phyloP scores from a whole-genome alignment of 2,888 invertebrate species.

The Muschampia plurimacula region DNA sequence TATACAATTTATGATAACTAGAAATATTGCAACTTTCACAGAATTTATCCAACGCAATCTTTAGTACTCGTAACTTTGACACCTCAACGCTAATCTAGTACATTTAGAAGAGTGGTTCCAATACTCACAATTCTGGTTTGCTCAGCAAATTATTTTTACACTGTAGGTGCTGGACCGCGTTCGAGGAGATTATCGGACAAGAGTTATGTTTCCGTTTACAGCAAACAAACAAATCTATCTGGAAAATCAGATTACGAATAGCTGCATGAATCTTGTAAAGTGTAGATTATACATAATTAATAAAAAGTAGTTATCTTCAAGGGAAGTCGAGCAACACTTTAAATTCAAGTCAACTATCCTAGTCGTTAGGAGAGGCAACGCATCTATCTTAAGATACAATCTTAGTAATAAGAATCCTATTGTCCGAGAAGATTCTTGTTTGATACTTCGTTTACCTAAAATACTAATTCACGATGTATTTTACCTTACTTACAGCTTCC shows the following conservation, averaged over 20 bases:
- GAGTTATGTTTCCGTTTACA: slow-evolving; percentile 27
- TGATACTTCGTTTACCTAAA: not conserved
- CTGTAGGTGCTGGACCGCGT: not conserved
- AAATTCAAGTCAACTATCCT: no score
- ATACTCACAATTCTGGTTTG: slow-evolving; percentile 17
- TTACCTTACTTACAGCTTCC: slow-evolving; percentile 50
- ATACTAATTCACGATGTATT: not conserved
- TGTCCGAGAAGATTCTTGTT: no score
- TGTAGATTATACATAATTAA: no score
- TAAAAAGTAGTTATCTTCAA: no score
- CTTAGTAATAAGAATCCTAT: no score
- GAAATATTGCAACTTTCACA: not conserved
- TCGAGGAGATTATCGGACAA: slow-evolving; percentile 15
- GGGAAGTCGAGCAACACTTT: not conserved
- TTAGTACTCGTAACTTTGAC: not conserved
- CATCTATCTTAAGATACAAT: no score
- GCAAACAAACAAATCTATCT: slow-evolving; percentile 25
- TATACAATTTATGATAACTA: not conserved
- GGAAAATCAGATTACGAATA: slow-evolving; percentile 18
- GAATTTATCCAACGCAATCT: not conserved
- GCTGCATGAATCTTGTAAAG: slow-evolving; percentile 15
- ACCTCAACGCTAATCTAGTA: not conserved
- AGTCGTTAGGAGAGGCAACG: no score
- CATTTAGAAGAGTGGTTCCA: slow-evolving; percentile 10
- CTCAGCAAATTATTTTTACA: slow-evolving; percentile 14